A percentile compares a stretch with the other conserved stretches of the same genome.
phyloP scores from a whole-genome alignment of 2,888 invertebrate species.

The Hypomecis atomaria region DNA sequence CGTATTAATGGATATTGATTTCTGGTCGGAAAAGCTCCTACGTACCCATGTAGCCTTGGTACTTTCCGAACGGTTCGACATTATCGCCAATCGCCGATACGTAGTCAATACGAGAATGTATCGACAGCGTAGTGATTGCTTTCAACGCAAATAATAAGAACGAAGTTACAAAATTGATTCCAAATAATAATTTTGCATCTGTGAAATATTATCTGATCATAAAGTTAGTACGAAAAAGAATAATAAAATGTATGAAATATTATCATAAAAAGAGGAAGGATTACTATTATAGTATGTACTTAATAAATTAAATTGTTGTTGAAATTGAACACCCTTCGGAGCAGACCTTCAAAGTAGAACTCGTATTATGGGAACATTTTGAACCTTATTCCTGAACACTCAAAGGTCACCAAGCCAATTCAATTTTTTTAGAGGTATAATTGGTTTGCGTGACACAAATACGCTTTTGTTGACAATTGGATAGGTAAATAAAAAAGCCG shows the following conservation, averaged over 20 bases:
- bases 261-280: too few relatives aligned
- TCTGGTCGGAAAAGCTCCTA: slow-evolving; percentile 75
- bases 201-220: background rate
- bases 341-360: background rate
- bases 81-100: slow-evolving; percentile 84
- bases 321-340: background rate
- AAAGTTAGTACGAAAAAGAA: too few relatives aligned
- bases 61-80: slow-evolving; percentile 84
- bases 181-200: background rate
- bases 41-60: slow-evolving; percentile 75
- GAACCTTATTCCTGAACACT: background rate
- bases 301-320: background rate
- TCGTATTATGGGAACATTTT: background rate
- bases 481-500: too few relatives aligned
- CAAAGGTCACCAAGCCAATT: background rate
- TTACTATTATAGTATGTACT: background rate
- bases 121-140: slow-evolving; percentile 41
- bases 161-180: background rate
- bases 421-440: too few relatives aligned
- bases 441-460: background rate
- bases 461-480: background rate
- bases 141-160: background rate
- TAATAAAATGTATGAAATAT: too few relatives aligned
- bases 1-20: slow-evolving; percentile 82
- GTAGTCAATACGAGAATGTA: slow-evolving; percentile 64